These are phyloP conservation scores for Pygoscelis adeliae DNA, from an alignment of 2,113 vertebrate genomes.

Conservation along the genomic window DNA sequence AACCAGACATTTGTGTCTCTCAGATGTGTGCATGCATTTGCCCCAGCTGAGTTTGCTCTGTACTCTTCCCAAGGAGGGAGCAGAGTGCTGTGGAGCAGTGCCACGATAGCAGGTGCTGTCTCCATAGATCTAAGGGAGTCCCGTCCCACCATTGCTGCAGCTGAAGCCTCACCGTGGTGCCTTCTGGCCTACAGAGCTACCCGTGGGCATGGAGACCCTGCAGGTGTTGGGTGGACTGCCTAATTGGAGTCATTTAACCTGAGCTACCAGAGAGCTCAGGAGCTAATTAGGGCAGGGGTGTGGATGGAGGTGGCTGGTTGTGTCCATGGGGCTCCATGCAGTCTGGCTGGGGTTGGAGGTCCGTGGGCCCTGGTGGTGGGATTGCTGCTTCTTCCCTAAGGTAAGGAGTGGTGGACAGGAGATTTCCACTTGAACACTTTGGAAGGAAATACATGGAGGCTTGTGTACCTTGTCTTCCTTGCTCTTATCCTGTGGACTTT, in stretches of 20 bases:
- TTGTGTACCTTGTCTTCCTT: background rate
- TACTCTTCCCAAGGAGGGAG: background rate
- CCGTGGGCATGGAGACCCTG: rapidly evolving
- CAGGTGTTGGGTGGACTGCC: background rate
- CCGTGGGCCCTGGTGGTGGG: rapidly evolving
- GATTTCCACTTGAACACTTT: rapidly evolving
- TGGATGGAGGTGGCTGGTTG: no score
- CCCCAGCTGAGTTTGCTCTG: background rate
- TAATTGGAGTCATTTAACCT: background rate
- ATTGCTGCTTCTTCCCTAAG: background rate
- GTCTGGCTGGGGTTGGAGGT: no score
- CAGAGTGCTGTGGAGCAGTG: rapidly evolving
- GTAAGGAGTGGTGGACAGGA: background rate
- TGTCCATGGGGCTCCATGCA: rapidly evolving
- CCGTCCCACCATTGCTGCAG: background rate
- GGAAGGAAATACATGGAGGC: rapidly evolving
- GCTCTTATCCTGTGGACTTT: background rate
- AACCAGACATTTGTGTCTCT: background rate
- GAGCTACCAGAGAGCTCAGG: background rate
- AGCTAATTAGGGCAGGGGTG: background rate
- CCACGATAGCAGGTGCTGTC: background rate
- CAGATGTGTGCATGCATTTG: background rate
- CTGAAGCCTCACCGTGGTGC: background rate
- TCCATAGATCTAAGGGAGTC: rapidly evolving
- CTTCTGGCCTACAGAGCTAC: rapidly evolving